These are phyloP conservation scores for Ptychochromis oligacanthus DNA, from an alignment of 2,113 vertebrate species.

Conservation along the genomic window DNA sequence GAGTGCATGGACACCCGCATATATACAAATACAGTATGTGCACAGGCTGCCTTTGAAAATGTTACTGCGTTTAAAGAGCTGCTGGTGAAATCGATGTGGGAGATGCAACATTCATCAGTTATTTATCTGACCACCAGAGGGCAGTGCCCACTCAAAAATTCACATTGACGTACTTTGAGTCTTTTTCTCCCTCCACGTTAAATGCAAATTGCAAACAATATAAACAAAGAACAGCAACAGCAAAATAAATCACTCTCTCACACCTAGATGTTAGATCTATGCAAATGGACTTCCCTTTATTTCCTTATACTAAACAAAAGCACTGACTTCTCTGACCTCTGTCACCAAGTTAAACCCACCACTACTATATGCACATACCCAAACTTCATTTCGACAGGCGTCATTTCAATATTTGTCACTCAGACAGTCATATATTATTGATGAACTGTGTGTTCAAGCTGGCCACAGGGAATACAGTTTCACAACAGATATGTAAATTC, in stretches of 20 bases:
- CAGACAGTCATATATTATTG: conserved; percentile 63
- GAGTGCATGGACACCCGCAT: not conserved
- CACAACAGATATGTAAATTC: conserved; percentile 65
- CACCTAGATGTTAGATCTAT: conserved; percentile 36
- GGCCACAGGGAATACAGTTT: conserved; percentile 43
- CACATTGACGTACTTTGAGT: not conserved
- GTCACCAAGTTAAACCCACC: conserved; percentile 8
- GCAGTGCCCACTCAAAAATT: conserved; percentile 67
- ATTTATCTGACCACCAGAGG: conserved; percentile 69
- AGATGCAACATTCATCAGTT: not conserved
- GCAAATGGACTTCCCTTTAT: conserved; percentile 40
- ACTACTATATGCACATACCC: not conserved
- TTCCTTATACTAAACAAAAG: conserved; percentile 13
- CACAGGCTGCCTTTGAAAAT: conserved; percentile 10
- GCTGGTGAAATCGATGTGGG: not conserved
- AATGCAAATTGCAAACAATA: conserved; percentile 60
- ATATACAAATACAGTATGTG: not conserved
- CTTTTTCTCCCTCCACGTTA: not conserved
- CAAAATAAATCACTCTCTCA: conserved; percentile 53
- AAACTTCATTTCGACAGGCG: conserved; percentile 34
- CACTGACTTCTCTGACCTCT: conserved; percentile 46
- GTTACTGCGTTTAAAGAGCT: not conserved
- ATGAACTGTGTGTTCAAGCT: conserved; percentile 32
- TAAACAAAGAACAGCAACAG: conserved; percentile 50
- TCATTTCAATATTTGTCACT: conserved; percentile 37